Evolutionary conservation across 2,113 vertebrate genomes (phyloP).

Genomic region (Lagopus leucura): DNA sequence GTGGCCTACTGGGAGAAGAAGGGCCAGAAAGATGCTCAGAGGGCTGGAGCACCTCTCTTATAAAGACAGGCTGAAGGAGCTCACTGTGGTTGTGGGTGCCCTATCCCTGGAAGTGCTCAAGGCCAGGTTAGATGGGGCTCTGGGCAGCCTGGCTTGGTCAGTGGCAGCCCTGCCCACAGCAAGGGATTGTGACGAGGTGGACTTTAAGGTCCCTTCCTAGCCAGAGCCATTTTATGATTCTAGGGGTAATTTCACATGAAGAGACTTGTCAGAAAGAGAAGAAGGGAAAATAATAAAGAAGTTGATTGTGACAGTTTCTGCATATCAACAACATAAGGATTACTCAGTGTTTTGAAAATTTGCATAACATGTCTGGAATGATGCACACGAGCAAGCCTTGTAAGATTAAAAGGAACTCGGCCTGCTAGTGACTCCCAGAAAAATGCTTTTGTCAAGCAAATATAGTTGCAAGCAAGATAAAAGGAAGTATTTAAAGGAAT

Average conservation of each 20-base stretch:
- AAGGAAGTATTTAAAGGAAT: background rate
- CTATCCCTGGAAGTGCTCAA: background rate
- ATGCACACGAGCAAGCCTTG: background rate
- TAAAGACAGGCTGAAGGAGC: background rate
- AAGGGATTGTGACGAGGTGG: background rate
- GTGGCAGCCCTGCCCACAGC: background rate
- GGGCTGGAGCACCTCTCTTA: background rate
- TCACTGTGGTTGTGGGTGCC: background rate
- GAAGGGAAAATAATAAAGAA: background rate
- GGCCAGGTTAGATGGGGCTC: background rate
- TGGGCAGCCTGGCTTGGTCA: background rate
- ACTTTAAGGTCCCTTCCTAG: background rate
- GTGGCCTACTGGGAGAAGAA: background rate
- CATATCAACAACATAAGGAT: background rate
- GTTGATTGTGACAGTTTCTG: background rate
- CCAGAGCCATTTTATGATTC: background rate
- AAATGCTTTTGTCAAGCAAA: background rate
- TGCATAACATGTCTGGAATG: slow-evolving; percentile 33
- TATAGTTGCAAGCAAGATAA: background rate
- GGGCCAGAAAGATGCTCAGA: background rate
- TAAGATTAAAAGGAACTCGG: slow-evolving; percentile 13
- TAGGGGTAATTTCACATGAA: background rate
- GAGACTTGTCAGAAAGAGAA: background rate
- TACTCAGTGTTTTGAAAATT: background rate
- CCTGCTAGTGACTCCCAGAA: slow-evolving; percentile 2